These are phyloP conservation scores for Uloborus plumipes DNA, from an alignment of 2,888 invertebrate species.

Conservation along the genomic window DNA sequence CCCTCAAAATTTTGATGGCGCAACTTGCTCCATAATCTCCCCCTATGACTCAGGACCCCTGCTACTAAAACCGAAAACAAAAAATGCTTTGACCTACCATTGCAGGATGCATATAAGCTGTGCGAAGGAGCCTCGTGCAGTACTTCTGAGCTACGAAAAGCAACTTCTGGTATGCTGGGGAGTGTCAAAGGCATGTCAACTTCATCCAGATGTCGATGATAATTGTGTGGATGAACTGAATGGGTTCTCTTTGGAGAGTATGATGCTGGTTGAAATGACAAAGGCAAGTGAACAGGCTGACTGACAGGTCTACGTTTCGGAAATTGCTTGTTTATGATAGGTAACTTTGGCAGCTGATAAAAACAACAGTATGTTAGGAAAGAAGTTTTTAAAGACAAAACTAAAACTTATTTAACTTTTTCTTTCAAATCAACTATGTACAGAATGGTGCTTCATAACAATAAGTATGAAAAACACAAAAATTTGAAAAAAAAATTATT, in stretches of 20 bases:
- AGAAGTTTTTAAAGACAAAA: too few relatives aligned
- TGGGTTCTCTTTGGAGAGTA: slow-evolving; percentile 51
- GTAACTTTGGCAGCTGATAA: slow-evolving; percentile 14
- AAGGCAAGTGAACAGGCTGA: slow-evolving; percentile 58
- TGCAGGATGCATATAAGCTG: slow-evolving; percentile 52
- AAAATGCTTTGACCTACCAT: slow-evolving; percentile 33
- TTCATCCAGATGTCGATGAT: slow-evolving; percentile 52
- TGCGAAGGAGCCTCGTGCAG: slow-evolving; percentile 40
- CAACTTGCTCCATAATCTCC: too few relatives aligned
- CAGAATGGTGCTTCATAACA: too few relatives aligned
- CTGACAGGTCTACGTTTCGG: slow-evolving; percentile 47
- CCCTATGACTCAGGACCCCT: too few relatives aligned
- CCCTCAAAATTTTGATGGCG: too few relatives aligned
- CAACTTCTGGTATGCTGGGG: slow-evolving; percentile 59
- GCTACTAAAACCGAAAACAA: too few relatives aligned
- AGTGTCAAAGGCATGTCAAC: slow-evolving; percentile 31
- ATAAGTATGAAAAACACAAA: too few relatives aligned
- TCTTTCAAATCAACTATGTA: too few relatives aligned
- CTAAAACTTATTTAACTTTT: too few relatives aligned
- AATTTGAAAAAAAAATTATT: too few relatives aligned
- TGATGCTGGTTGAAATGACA: slow-evolving; percentile 37
- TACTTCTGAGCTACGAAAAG: slow-evolving; percentile 41
- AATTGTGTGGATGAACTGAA: slow-evolving; percentile 40
- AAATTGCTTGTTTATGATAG: slow-evolving; percentile 10
- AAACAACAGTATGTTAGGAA: too few relatives aligned